Evolutionary conservation across 2,888 invertebrate species (phyloP).

Genomic region (Temnothorax unifasciatus): DNA sequence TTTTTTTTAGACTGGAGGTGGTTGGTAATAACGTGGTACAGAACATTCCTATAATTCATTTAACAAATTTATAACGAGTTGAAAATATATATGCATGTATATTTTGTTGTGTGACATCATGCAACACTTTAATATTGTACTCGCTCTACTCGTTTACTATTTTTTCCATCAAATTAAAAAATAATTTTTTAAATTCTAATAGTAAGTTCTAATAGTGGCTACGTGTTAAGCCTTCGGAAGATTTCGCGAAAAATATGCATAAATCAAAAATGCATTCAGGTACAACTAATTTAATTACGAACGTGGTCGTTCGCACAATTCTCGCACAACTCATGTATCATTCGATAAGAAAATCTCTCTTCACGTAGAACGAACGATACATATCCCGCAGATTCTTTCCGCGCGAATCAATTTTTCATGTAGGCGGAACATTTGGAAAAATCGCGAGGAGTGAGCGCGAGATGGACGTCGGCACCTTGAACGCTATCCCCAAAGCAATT

Average conservation of each 20-base stretch:
- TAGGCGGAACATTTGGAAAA: slow-evolving; percentile 39
- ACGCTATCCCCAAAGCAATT: slow-evolving; percentile 74
- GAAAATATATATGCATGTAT: background rate
- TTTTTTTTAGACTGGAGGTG: background rate
- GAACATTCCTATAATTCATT: background rate
- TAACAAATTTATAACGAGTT: background rate
- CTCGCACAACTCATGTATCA: background rate
- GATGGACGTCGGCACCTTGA: slow-evolving; percentile 66
- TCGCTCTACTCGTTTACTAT: background rate
- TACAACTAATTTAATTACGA: background rate
- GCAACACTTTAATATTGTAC: background rate
- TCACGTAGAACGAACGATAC: background rate
- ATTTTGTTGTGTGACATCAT: background rate
- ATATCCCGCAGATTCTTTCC: background rate
- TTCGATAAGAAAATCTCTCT: background rate
- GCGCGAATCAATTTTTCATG: slow-evolving; percentile 60
- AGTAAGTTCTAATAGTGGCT: background rate
- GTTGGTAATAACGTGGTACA: background rate
- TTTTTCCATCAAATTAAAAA: background rate
- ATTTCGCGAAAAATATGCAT: background rate
- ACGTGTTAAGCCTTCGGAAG: background rate
- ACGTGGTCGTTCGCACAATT: background rate
- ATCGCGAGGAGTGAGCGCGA: slow-evolving; percentile 36
- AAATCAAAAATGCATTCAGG: background rate
- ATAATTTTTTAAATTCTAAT: background rate